A percentile compares a stretch with the other conserved stretches of the same genome.
Conservation (phyloP, 2,113 vertebrate genomes). For the Percopsis transmontana region DNA sequence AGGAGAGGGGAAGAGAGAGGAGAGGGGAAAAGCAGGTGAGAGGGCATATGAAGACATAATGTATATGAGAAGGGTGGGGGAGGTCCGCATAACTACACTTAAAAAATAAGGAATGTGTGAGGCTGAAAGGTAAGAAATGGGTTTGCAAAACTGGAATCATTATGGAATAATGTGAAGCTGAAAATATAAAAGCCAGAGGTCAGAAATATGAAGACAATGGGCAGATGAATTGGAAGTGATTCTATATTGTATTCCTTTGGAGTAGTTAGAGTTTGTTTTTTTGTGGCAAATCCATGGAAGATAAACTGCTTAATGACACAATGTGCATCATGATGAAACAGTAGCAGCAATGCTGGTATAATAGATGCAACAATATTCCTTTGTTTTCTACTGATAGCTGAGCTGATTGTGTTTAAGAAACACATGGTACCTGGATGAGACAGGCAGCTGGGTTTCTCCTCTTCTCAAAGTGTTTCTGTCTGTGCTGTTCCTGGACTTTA, state of each 20-base stretch:
- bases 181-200: neutral
- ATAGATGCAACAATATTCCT: neutral
- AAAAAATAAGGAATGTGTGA: conserved; percentile 12
- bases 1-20: neutral
- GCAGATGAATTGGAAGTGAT: conserved; percentile 13
- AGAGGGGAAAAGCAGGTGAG: conserved; percentile 3
- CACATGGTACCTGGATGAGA: conserved; percentile 88
- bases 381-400: neutral
- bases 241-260: conserved; percentile 2
- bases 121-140: neutral
- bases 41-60: neutral
- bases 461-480: conserved; percentile 99
- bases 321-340: neutral
- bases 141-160: conserved; percentile 8
- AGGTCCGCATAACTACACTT: too few relatives aligned
- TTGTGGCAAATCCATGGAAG: neutral
- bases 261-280: conserved; percentile 3
- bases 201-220: neutral
- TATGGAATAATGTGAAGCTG: neutral
- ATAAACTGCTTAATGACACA: conserved; percentile 33
- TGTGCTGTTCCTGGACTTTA: conserved; percentile 97
- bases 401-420: neutral
- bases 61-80: neutral
- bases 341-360: neutral
- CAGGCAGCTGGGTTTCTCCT: conserved; percentile 95